phyloP scores from a whole-genome alignment of 2,113 vertebrate species.

The Spea multiplicata region DNA sequence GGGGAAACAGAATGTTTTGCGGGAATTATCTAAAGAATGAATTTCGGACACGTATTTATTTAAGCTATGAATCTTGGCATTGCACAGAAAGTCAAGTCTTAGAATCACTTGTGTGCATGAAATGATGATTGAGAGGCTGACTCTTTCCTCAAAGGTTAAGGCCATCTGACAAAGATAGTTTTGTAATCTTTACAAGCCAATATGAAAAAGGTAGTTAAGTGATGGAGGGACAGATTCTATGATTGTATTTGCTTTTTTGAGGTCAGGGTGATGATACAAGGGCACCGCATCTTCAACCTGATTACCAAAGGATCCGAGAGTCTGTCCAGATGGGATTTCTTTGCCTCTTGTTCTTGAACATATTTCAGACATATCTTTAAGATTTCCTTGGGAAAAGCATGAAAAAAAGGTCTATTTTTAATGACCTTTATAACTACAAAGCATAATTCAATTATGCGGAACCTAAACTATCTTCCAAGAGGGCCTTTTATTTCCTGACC shows the following conservation, averaged over 20 bases:
- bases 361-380: neutral
- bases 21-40: neutral
- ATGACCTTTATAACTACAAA: neutral
- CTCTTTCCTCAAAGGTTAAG: slow-evolving; percentile 45
- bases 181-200: slow-evolving; percentile 49
- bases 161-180: slow-evolving; percentile 33
- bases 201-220: slow-evolving; percentile 35
- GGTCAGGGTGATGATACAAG: slow-evolving; percentile 44
- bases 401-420: neutral
- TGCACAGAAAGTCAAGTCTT: slow-evolving; percentile 30
- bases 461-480: neutral
- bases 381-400: neutral
- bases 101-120: slow-evolving; percentile 43
- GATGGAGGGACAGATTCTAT: slow-evolving; percentile 20
- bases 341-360: neutral
- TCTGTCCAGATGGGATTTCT: neutral
- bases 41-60: slow-evolving; percentile 25
- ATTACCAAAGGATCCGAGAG: slow-evolving; percentile 1
- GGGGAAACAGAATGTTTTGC: neutral
- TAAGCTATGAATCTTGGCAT: slow-evolving; percentile 27
- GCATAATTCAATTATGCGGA: neutral
- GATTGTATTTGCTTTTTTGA: slow-evolving; percentile 43
- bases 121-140: slow-evolving; percentile 47
- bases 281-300: slow-evolving; percentile 19
- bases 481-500: neutral